These are phyloP conservation scores for Bujurquina vittata DNA, from an alignment of 2,113 vertebrate genomes.

Conservation along the genomic window DNA sequence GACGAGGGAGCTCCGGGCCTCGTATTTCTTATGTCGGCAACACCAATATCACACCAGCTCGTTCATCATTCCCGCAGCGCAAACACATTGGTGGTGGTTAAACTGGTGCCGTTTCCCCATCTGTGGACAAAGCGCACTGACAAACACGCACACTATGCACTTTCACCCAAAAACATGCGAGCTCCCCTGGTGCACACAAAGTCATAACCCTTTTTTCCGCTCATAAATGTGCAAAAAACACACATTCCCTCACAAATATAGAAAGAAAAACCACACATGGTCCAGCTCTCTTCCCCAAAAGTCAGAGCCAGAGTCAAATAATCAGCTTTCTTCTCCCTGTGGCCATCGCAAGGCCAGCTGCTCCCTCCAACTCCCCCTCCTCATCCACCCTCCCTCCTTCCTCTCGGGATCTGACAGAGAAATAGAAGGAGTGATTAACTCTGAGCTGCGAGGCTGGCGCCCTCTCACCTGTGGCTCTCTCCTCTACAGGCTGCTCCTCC, in stretches of 20 bases:
- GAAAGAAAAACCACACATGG: constrained; percentile 14
- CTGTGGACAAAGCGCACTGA: constrained; percentile 15
- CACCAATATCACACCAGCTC: constrained; percentile 57
- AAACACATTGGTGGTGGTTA: constrained; percentile 45
- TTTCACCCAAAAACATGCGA: neutral
- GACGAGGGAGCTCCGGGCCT: constrained; percentile 49
- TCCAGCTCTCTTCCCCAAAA: constrained; percentile 38
- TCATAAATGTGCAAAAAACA: constrained; percentile 46
- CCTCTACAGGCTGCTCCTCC: constrained; percentile 13
- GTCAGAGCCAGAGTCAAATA: constrained; percentile 50
- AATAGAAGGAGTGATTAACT: constrained; percentile 72
- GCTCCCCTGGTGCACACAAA: neutral
- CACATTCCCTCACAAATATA: neutral
- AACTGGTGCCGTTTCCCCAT: constrained; percentile 10
- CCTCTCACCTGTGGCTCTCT: constrained; percentile 69
- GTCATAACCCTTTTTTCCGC: constrained; percentile 12
- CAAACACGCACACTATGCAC: neutral
- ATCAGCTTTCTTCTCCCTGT: constrained; percentile 69
- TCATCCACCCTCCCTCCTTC: neutral
- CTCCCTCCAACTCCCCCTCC: constrained; percentile 33
- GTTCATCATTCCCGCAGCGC: constrained; percentile 56
- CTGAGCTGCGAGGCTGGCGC: constrained; percentile 57
- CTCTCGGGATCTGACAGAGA: constrained; percentile 60
- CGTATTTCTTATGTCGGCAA: constrained; percentile 58
- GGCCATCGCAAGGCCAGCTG: constrained; percentile 67